Percentiles rank a stretch among this genome's conserved stretches.
phyloP scores from a whole-genome alignment of 2,797 vertebrate genomes.

The Oryzias dopingdopingensis region DNA sequence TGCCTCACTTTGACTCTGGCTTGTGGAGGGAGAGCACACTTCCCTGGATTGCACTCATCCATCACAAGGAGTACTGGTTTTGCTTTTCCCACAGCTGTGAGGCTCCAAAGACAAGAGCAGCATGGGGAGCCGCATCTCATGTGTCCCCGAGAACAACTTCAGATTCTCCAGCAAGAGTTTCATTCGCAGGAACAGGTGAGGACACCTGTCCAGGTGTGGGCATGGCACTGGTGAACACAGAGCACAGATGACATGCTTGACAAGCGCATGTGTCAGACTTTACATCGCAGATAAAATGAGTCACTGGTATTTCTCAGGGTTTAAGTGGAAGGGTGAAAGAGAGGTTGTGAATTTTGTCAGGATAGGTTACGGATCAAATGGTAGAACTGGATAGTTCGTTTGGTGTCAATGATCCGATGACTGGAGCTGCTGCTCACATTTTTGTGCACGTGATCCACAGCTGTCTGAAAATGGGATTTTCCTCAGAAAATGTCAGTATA shows the following conservation, averaged over 20 bases:
- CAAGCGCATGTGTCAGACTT: constrained; percentile 39
- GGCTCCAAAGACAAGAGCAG: constrained; percentile 36
- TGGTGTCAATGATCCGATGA: constrained; percentile 62
- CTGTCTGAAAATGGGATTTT: constrained; percentile 58
- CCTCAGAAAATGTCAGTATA: background rate
- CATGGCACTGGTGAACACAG: constrained; percentile 19
- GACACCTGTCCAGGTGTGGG: constrained; percentile 11
- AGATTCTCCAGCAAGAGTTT: constrained; percentile 82
- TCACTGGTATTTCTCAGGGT: constrained; percentile 55
- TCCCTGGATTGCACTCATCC: constrained; percentile 62
- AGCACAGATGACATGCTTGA: constrained; percentile 28
- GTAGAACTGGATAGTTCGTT: constrained; percentile 39
- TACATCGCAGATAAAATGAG: constrained; percentile 50
- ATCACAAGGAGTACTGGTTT: constrained; percentile 45
- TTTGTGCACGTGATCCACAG: constrained; percentile 65
- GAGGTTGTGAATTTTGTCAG: constrained; percentile 54
- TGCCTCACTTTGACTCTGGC: constrained; percentile 61
- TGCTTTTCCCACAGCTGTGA: constrained; percentile 10
- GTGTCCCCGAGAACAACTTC: constrained; percentile 81
- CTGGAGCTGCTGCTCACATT: constrained; percentile 60
- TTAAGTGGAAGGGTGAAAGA: constrained; percentile 49
- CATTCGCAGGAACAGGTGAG: constrained; percentile 83
- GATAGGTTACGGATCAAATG: constrained; percentile 54
- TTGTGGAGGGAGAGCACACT: constrained; percentile 38
- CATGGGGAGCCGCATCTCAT: constrained; percentile 85